These are phyloP conservation scores for Taphrorychus bicolor DNA, from an alignment of 2,888 invertebrate genomes.

Conservation along the genomic window DNA sequence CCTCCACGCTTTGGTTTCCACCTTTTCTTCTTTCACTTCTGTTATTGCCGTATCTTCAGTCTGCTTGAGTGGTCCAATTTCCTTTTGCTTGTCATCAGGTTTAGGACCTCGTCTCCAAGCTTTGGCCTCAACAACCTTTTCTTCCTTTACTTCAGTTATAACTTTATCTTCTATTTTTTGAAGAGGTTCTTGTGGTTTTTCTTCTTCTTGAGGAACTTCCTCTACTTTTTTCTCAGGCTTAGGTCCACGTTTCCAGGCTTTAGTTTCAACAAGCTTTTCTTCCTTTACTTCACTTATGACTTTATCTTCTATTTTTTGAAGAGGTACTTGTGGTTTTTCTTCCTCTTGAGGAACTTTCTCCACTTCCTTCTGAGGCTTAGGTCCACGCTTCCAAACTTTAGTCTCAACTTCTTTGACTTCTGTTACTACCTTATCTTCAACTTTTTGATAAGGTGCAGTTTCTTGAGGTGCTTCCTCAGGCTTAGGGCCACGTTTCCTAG, in stretches of 20 bases:
- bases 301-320: constrained; percentile 19
- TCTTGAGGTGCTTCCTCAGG: constrained; percentile 42
- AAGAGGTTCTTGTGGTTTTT: constrained; percentile 37
- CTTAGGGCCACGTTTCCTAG: constrained; percentile 25
- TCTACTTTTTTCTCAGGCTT: constrained; percentile 43
- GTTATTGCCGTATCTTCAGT: constrained; percentile 18
- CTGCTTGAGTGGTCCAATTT: constrained; percentile 31
- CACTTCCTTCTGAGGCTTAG: constrained; percentile 42
- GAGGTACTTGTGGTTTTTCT: constrained; percentile 40
- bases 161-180: constrained; percentile 18
- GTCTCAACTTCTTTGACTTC: constrained; percentile 47
- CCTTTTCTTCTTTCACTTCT: constrained; percentile 20
- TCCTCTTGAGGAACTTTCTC: constrained; percentile 41
- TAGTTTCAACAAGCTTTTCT: constrained; percentile 44
- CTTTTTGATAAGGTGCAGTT: constrained; percentile 1
- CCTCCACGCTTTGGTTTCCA: constrained; percentile 47
- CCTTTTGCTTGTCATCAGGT: constrained; percentile 20
- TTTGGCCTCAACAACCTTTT: constrained; percentile 37
- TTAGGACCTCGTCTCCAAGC: constrained; percentile 19
- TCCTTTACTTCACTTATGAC: constrained; percentile 46
- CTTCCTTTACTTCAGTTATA: not conserved
- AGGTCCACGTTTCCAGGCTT: constrained; percentile 33
- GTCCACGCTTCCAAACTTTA: constrained; percentile 32
- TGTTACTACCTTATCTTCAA: constrained; percentile 33
- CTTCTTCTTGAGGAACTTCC: constrained; percentile 42